Evolutionary conservation across 2,797 vertebrate species (phyloP).

Genomic region (Enteromius thamalakanensis): DNA sequence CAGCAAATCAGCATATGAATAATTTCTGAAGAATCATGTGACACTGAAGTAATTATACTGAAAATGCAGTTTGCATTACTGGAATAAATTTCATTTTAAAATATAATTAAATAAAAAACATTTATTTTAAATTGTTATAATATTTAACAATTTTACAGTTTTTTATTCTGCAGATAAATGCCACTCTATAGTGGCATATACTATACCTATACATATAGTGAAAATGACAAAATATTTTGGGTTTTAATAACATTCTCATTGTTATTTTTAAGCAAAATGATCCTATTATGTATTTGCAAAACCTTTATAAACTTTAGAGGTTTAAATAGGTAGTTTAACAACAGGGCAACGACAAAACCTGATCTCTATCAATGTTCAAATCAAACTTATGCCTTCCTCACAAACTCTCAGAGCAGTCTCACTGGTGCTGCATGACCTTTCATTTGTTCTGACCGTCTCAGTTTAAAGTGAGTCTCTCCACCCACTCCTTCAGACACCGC

Average conservation of each 20-base stretch:
- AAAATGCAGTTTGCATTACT: neutral
- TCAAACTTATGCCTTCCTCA: neutral
- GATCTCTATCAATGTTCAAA: neutral
- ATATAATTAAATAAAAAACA: neutral
- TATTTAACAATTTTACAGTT: neutral
- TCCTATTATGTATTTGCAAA: neutral
- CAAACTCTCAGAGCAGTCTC: neutral
- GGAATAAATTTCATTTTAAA: neutral
- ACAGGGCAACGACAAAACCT: neutral
- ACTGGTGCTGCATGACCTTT: neutral
- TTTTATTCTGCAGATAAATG: neutral
- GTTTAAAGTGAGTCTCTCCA: neutral
- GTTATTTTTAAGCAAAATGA: neutral
- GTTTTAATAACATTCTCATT: neutral
- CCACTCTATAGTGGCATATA: neutral
- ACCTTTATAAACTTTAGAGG: neutral
- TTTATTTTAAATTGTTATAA: neutral
- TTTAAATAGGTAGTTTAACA: too few relatives aligned
- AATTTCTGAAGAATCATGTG: neutral
- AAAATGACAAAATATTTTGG: neutral
- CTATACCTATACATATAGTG: too few relatives aligned
- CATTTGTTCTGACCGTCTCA: neutral
- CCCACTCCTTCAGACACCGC: neutral
- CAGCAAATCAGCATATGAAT: neutral
- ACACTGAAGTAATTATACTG: neutral